phyloP scores from a whole-genome alignment of 1,140 invertebrate genomes.

The Neuroterus valhalla region DNA sequence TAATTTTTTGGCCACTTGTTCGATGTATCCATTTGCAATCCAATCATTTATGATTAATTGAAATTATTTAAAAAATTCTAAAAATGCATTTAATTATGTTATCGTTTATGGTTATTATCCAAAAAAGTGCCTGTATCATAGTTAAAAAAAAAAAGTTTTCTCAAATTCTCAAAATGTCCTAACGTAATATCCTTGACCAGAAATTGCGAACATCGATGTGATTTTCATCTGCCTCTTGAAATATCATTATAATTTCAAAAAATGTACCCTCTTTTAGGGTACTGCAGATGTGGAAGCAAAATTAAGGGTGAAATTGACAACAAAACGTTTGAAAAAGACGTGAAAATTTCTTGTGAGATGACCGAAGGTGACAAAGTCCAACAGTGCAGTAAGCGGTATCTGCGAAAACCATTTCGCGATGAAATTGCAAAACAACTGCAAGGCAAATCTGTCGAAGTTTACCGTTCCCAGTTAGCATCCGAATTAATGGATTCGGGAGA shows the following conservation, averaged over 20 bases:
- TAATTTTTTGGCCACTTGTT: no score
- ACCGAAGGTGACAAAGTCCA: background rate
- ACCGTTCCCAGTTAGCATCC: conserved; percentile 19
- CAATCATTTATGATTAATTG: no score
- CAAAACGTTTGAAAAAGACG: background rate
- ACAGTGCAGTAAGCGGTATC: conserved; percentile 34
- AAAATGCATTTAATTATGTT: no score
- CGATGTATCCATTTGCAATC: no score
- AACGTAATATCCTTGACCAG: no score
- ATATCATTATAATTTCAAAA: background rate
- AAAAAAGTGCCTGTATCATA: no score
- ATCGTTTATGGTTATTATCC: no score
- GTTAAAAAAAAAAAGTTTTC: no score
- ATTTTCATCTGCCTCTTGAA: background rate
- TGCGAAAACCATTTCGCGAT: conserved; percentile 7
- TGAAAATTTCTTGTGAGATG: background rate
- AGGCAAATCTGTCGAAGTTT: conserved; percentile 30
- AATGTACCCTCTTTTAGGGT: background rate
- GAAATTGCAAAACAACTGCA: conserved; percentile 11
- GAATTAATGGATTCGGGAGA: conserved; percentile 32
- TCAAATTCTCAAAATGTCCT: no score
- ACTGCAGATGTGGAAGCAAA: background rate
- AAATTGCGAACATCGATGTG: no score
- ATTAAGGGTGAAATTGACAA: background rate
- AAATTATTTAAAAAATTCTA: no score